Base-by-base conservation (phyloP, 2,888 invertebrate genomes). In the Drosophila demipolita region DNA sequence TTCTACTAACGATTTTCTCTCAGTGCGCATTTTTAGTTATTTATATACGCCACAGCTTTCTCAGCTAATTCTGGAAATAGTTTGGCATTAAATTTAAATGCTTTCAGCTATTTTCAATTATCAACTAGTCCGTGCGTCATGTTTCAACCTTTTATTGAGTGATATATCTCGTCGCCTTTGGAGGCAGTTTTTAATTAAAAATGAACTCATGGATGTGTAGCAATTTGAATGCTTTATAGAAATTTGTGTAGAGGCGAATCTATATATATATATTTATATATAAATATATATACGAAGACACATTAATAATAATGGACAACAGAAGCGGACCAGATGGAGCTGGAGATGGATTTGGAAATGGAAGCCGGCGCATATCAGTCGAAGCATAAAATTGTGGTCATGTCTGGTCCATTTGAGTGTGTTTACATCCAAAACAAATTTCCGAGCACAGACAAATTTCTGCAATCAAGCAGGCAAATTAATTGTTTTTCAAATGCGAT, bases 401-500 rank as follows among this genome's bases (percentile, higher is more conserved):
- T 87, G 89, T 80, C 80, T 80, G 83, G 73, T 60, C 66, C 66
- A 81, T 60, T 66, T 62, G 84, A 80, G 83, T 89, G 87, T 88
- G 87, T 88, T 90, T 89, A 85, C 74, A 73, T 87, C 75, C 61
- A 59, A 78, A 80, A 81, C 79, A 73, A 84, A 87, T 73, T 70
- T 70, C 66, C 7, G 23, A 66, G 38, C 54, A 72, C 66, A 68
- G 53, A 69, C 67, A 57, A 65, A 76, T 72, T 87, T 85, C 79
- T 78, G 66, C 87, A 76, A 73, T 76, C 76, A 52, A 60, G 50
- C 66, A 64, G 71, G 36, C 59, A 85, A 86, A 90, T 86, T 89
- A 90, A 90, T 86, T 86, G 83, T 84, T 90, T 88, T 73, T 73
- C 76, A 71, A 88, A 87, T 80, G 84, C 87, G 81, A 78, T 80